phyloP scores from a whole-genome alignment of 2,888 invertebrate species.

The Gonocerus acuteangulatus region DNA sequence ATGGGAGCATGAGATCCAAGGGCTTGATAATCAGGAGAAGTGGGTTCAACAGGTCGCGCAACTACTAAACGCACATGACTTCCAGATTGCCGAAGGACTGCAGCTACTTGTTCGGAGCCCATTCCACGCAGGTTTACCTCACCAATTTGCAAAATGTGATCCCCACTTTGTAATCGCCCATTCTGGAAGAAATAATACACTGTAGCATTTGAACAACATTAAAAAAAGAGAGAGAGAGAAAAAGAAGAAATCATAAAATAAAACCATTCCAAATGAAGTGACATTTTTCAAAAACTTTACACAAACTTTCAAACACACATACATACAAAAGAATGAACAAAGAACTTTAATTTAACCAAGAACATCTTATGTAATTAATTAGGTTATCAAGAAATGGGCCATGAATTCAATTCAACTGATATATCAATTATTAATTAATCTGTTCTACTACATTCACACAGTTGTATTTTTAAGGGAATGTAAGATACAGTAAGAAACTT shows the following conservation, averaged over 20 bases:
- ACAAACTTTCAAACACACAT: too few species aligned
- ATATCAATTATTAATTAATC: too few species aligned
- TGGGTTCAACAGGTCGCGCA: slow-evolving; percentile 80
- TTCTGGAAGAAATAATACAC: slow-evolving; percentile 62
- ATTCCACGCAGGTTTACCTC: slow-evolving; percentile 92
- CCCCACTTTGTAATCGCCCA: slow-evolving; percentile 89
- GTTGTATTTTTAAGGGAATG: too few species aligned
- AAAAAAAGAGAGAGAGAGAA: neutral
- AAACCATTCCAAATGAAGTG: neutral
- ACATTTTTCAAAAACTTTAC: neutral
- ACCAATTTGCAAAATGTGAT: slow-evolving; percentile 93
- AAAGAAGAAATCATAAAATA: neutral
- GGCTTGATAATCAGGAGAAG: slow-evolving; percentile 60
- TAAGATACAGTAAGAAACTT: too few species aligned
- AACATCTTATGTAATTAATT: too few species aligned
- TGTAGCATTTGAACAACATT: neutral
- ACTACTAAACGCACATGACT: slow-evolving; percentile 91
- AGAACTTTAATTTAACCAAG: too few species aligned
- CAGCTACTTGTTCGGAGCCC: slow-evolving; percentile 93
- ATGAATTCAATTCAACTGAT: too few species aligned
- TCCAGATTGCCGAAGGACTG: slow-evolving; percentile 89
- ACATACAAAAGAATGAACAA: too few species aligned
- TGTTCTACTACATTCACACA: too few species aligned
- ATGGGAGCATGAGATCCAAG: slow-evolving; percentile 62
- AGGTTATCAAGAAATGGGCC: too few species aligned